Evolutionary conservation across 2,888 invertebrate genomes (phyloP).

Genomic region (Leptogaster cylindrica): DNA sequence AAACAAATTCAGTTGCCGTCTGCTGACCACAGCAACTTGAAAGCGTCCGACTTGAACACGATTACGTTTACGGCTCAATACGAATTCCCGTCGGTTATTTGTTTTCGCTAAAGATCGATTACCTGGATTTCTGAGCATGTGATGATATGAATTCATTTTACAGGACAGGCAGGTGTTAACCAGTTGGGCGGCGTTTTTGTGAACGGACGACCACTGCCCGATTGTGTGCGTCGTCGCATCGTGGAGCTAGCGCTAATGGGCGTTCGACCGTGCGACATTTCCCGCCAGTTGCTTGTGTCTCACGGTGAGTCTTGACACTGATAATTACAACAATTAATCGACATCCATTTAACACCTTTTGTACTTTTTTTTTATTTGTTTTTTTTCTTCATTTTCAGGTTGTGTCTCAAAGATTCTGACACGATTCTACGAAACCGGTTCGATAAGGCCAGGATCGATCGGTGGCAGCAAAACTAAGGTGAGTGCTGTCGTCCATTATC

Average conservation of each 20-base stretch:
- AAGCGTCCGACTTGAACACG: background rate
- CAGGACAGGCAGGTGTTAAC: slow-evolving; percentile 97
- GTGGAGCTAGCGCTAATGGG: slow-evolving; percentile 94
- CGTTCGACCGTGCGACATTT: slow-evolving; percentile 95
- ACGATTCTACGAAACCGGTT: slow-evolving; percentile 95
- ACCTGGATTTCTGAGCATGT: background rate
- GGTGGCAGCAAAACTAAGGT: slow-evolving; percentile 96
- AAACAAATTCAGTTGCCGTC: slow-evolving; percentile 15
- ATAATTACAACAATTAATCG: slow-evolving; percentile 38
- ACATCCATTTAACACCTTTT: slow-evolving; percentile 31
- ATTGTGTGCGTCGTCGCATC: slow-evolving; percentile 90
- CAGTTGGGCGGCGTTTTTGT: slow-evolving; percentile 97
- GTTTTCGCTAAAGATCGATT: slow-evolving; percentile 9
- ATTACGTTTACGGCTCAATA: slow-evolving; percentile 31
- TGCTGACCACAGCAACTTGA: background rate
- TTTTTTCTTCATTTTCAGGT: slow-evolving; percentile 59
- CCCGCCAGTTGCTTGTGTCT: slow-evolving; percentile 90
- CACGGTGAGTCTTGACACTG: slow-evolving; percentile 67
- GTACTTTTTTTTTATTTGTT: slow-evolving; percentile 23
- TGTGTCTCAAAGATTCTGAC: slow-evolving; percentile 97
- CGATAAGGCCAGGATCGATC: slow-evolving; percentile 92
- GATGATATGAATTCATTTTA: slow-evolving; percentile 39
- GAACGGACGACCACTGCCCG: slow-evolving; percentile 95
- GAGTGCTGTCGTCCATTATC: slow-evolving; percentile 50
- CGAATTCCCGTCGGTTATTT: slow-evolving; percentile 30